Base-by-base conservation (phyloP, 2,113 vertebrate genomes). In the Cryptotis parvus region DNA sequence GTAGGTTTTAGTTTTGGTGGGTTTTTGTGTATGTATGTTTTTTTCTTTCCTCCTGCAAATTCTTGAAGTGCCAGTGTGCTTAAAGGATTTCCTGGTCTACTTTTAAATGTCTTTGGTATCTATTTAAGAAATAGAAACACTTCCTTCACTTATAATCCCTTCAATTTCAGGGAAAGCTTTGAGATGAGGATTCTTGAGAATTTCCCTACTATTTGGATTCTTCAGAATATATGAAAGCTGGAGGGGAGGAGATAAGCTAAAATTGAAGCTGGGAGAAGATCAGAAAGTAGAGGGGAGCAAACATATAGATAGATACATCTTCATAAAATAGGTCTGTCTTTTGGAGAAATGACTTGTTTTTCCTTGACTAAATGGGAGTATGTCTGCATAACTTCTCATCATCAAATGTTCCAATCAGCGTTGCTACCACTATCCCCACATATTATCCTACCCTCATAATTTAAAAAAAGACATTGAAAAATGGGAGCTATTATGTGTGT, bases 81-180 rank as follows among this genome's bases (percentile, higher is more conserved):
- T 94, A 92, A 93, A 84, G 77, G 81, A 84, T 91, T 77, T 89
- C 89, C 43, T 77, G 58, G 80, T 80, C 43, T 91, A 31, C 52
- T 84, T 87, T 89, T 52, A 58, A 89, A 45, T 63, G 63, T 43
- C 31, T 18, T 27, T 8, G 7, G 65, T 63, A 68, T 63, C 49
- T 77, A 11, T 37, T 89, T 84, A 91, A 93, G 41, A 66, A 69
- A 75, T 1, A 75, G 26, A 89, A 39, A 66, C 29, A 81, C 35
- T 91, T 80, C 22, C 39, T 84, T 55, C 26, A 69, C 27, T 31
- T 70, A 37, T 63, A 89, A 89, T 89, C 69, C 43, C 68, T 87
- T 89, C 33, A 52, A n/a, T 80, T 75, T 18, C 29, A 39, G 33
- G 66, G 37, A 29, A 89, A 65, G 37, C n/a, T n/a, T 74, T 24